Percentiles rank a stretch among this genome's conserved stretches.
Conservation (phyloP, 23 tunicate species). For the Phallusia fumigata region DNA sequence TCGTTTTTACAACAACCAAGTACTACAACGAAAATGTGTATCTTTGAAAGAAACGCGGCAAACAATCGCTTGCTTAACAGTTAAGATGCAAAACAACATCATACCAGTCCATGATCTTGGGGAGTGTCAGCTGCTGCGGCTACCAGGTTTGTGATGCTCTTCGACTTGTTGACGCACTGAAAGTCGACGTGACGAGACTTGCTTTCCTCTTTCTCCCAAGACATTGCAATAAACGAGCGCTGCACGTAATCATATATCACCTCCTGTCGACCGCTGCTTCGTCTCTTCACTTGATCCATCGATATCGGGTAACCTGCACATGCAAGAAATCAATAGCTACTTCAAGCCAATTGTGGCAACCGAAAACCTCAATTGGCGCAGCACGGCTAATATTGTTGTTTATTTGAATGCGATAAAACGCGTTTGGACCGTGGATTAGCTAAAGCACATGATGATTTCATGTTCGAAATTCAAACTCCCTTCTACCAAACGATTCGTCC, state of each 20-base stretch:
- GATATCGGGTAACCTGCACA: constrained; percentile 87
- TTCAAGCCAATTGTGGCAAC: no score
- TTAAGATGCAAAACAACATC: not conserved
- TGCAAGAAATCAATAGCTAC: not conserved
- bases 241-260: constrained; percentile 96
- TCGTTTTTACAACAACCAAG: no score
- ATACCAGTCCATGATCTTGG: constrained; percentile 66
- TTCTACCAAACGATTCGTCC: no score
- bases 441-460: no score
- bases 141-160: constrained; percentile 84
- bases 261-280: constrained; percentile 88
- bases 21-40: no score
- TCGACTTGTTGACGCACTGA: constrained; percentile 87
- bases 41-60: not conserved
- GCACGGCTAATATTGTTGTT: no score
- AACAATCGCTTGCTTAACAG: no score
- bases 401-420: no score
- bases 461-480: no score
- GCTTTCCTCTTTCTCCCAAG: constrained; percentile 99
- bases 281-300: constrained; percentile 84
- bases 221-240: constrained; percentile 84
- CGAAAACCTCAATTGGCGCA: no score
- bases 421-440: no score
- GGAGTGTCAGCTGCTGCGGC: constrained; percentile 98
- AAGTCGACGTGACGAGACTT: constrained; percentile 98